Conservation (phyloP, 30 jellyfish, hydroid and myxozoan species). For the Aurelia aurita complex sp. Pacific region DNA sequence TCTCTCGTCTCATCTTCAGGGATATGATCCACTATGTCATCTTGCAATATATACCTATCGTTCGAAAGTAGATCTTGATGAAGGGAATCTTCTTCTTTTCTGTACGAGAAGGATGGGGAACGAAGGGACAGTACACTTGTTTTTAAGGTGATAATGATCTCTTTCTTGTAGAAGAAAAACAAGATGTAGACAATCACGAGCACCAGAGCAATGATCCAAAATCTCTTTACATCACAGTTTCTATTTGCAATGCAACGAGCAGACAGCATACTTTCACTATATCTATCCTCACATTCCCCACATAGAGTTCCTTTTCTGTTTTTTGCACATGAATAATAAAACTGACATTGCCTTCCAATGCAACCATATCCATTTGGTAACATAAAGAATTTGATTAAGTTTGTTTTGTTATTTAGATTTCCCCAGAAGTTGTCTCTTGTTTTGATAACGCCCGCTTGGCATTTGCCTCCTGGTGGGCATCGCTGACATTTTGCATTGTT, state of each 20-base stretch:
- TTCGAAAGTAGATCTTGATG: not conserved
- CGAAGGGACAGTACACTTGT: not conserved
- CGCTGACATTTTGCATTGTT: not conserved
- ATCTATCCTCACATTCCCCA: constrained; percentile 4
- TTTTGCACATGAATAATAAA: constrained; percentile 9
- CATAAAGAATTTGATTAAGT: not conserved
- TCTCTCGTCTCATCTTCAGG: not conserved
- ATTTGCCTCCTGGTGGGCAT: constrained; percentile 26
- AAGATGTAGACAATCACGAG: not conserved
- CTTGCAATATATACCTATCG: not conserved
- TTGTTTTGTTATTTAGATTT: not conserved
- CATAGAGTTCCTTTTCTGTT: constrained; percentile 29
- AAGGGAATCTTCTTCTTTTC: not conserved
- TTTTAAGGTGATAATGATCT: not conserved
- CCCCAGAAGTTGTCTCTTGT: constrained; percentile 35
- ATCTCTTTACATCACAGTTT: not conserved
- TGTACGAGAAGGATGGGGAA: not conserved
- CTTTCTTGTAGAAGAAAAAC: constrained; percentile 7
- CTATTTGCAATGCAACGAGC: constrained; percentile 4
- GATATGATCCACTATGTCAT: not conserved
- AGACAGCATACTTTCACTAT: constrained; percentile 14
- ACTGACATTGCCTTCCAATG: not conserved
- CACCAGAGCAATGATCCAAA: constrained; percentile 5
- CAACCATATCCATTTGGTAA: constrained; percentile 31
- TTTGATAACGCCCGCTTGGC: constrained; percentile 6